Base-by-base conservation (phyloP, 1,140 invertebrate species). In the Psilanteris sp. region DNA sequence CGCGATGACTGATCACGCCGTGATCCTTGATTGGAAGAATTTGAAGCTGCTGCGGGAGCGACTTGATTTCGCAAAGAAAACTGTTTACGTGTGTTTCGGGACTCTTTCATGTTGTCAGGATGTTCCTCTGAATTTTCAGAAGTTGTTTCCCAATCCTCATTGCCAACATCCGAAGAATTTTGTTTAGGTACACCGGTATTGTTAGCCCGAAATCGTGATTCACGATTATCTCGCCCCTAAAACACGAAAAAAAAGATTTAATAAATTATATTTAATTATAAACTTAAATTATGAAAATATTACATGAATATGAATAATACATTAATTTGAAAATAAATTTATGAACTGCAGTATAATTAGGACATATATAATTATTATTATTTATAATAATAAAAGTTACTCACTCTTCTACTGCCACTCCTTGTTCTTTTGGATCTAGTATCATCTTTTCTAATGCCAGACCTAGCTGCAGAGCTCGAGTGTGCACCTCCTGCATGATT, bases 141-240 rank as follows among this genome's bases (percentile, higher is more conserved):
- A 1, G 91, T 92, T 0, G 92, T 92, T 75, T 93, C 92, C 91
- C 92, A 93, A 67, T 91, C 91, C 72, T 93, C 92, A 54, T 92
- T 92, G 52, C 90, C 91, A 3, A 82, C 77, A 2, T 88, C 90
- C 0, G 82, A 80, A 2, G 84, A 86, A 27, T 83, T 79, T 24
- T 85, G 84, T n/a, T 86, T 85, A 1, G 78, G 44, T 1, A 74
- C 36, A 26, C 77, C 80, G 0, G 66, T 68, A 3, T 78, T 66
- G 7, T 61, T 78, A 0, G 77, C 55, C 3, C 84, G 84, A 9
- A 81, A 81, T 48, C 86, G 83, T 0, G 76, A 24, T 6, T 86
- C 85, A 0, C 84, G 82, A 36, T 71, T 83, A 11, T 87, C 85
- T 29, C 81, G 81, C 9, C 82, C 78, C 83, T 86, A 16, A 2